These are phyloP conservation scores for Nylanderia fulva DNA, from an alignment of 1,140 invertebrate species.

Conservation along the genomic window DNA sequence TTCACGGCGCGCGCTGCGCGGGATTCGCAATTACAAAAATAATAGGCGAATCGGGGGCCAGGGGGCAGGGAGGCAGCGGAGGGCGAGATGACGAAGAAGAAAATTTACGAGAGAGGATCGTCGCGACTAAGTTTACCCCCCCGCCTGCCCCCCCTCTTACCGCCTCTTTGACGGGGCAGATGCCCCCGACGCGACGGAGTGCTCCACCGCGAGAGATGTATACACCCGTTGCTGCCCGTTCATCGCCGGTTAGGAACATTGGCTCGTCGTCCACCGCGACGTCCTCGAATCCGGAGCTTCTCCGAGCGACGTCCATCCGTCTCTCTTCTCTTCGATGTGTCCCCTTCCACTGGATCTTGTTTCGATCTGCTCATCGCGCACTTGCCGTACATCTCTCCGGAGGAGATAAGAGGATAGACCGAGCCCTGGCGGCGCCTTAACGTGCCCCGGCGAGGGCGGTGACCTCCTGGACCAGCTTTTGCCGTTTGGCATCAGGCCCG, in stretches of 20 bases:
- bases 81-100: conserved; percentile 53
- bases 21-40: conserved; percentile 80
- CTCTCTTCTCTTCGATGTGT: background rate
- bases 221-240: conserved; percentile 56
- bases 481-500: conserved; percentile 80
- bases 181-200: conserved; percentile 35
- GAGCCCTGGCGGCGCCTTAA: conserved; percentile 54
- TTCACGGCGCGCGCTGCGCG: conserved; percentile 71
- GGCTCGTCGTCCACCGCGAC: conserved; percentile 58
- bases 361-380: background rate
- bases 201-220: conserved; percentile 32
- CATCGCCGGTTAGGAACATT: conserved; percentile 73
- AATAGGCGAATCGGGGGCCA: conserved; percentile 73
- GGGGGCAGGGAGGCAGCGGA: conserved; percentile 4
- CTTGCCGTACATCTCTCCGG: background rate
- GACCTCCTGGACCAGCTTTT: conserved; percentile 82
- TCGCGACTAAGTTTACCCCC: conserved; percentile 21
- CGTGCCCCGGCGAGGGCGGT: conserved; percentile 81
- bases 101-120: conserved; percentile 51
- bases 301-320: conserved; percentile 51
- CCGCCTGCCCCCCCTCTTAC: conserved; percentile 38
- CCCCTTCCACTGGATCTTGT: conserved; percentile 4
- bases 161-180: conserved; percentile 23
- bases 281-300: conserved; percentile 63
- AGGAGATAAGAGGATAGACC: background rate